Evolutionary conservation across 2,888 invertebrate species (phyloP).

Genomic region (Colostygia pectinataria): DNA sequence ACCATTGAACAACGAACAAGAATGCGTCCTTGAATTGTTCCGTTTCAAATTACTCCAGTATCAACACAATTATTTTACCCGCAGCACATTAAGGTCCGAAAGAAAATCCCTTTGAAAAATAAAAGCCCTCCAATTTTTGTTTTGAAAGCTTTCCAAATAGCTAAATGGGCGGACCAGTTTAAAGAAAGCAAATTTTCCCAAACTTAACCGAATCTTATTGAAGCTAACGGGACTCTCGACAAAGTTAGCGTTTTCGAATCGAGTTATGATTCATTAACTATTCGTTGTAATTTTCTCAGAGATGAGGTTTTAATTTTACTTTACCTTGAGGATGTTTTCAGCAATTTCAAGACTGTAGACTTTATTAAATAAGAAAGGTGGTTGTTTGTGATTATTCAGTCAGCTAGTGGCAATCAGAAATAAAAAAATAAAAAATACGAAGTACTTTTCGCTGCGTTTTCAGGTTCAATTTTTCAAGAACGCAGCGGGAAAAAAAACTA

Average conservation of each 20-base stretch:
- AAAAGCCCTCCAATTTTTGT: slow-evolving; percentile 43
- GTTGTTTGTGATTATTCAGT: slow-evolving; percentile 38
- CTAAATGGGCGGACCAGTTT: slow-evolving; percentile 54
- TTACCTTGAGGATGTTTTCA: slow-evolving; percentile 49
- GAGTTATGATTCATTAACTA: slow-evolving; percentile 77
- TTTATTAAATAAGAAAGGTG: slow-evolving; percentile 53
- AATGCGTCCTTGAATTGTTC: slow-evolving; percentile 16
- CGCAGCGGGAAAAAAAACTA: too few species aligned
- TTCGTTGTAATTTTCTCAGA: slow-evolving; percentile 70
- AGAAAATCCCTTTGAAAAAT: slow-evolving; percentile 41
- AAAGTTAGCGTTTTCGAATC: slow-evolving; percentile 73
- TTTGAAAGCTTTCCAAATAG: slow-evolving; percentile 46
- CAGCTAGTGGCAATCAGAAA: not conserved
- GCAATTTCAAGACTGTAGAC: slow-evolving; percentile 41
- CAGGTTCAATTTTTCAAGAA: too few species aligned
- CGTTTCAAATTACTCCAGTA: slow-evolving; percentile 45
- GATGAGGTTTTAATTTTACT: slow-evolving; percentile 71
- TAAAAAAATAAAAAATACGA: not conserved
- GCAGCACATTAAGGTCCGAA: slow-evolving; percentile 36
- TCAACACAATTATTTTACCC: slow-evolving; percentile 48
- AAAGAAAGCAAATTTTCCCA: slow-evolving; percentile 63
- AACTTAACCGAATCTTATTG: slow-evolving; percentile 71
- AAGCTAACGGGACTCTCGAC: slow-evolving; percentile 64
- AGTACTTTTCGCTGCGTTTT: too few species aligned
- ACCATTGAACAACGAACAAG: too few species aligned